These are phyloP conservation scores for Ictalurus furcatus DNA, from an alignment of 2,113 vertebrate genomes.

Conservation along the genomic window DNA sequence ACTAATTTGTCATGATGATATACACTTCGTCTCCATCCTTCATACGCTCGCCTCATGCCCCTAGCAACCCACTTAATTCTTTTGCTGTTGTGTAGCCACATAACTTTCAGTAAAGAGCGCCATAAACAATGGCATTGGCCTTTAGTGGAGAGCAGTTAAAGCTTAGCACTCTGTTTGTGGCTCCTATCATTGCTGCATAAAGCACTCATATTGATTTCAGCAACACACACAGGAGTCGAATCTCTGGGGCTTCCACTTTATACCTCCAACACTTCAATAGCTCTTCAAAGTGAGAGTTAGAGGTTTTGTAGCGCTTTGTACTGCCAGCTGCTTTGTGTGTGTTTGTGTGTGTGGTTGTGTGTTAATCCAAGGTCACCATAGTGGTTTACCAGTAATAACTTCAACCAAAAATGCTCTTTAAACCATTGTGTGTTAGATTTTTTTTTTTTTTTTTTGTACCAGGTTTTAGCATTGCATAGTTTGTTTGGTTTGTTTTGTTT, in stretches of 20 bases:
- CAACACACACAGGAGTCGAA: slow-evolving; percentile 48
- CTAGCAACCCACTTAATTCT: slow-evolving; percentile 21
- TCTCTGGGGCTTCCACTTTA: slow-evolving; percentile 52
- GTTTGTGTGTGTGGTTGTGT: slow-evolving; percentile 33
- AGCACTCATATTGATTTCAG: slow-evolving; percentile 52
- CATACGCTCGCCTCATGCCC: not conserved
- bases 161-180: slow-evolving; percentile 42
- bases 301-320: slow-evolving; percentile 48
- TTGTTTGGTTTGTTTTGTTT: too few relatives aligned
- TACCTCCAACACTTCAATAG: slow-evolving; percentile 55
- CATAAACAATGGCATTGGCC: slow-evolving; percentile 47
- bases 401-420: not conserved
- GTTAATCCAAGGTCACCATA: slow-evolving; percentile 44
- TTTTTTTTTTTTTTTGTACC: not conserved
- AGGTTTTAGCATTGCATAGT: not conserved
- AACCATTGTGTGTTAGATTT: not conserved
- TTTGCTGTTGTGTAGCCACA: slow-evolving; percentile 14
- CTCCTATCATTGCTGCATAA: slow-evolving; percentile 49
- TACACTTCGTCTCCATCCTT: slow-evolving; percentile 18
- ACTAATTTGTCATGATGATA: slow-evolving; percentile 35
- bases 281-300: slow-evolving; percentile 51
- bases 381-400: slow-evolving; percentile 30
- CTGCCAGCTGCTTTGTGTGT: slow-evolving; percentile 41
- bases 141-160: slow-evolving; percentile 47
- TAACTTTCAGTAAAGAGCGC: slow-evolving; percentile 40